These are phyloP conservation scores for Meloe dianella DNA, from an alignment of 2,888 invertebrate species.

Conservation along the genomic window DNA sequence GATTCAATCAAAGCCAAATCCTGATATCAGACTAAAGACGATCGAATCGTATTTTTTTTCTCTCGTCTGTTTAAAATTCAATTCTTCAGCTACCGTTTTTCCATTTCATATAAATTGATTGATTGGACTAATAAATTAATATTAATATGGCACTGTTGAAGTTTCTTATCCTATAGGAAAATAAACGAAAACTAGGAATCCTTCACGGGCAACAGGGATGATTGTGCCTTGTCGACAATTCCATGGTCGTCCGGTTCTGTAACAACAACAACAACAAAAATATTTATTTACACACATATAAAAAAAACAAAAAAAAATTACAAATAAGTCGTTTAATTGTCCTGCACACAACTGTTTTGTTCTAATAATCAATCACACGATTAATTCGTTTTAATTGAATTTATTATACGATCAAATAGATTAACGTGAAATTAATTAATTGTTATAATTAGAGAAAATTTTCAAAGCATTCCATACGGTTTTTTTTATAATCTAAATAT, in stretches of 20 bases:
- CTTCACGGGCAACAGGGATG: conserved; percentile 16
- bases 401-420: conserved; percentile 1
- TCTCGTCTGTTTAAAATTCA: background rate
- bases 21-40: conserved; percentile 18
- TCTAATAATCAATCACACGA: too few relatives aligned
- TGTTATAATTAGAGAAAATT: too few relatives aligned
- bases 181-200: conserved; percentile 9
- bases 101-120: background rate
- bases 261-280: conserved; percentile 38
- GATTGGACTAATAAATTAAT: background rate
- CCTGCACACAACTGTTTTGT: too few relatives aligned
- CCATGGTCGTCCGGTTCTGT: conserved; percentile 43
- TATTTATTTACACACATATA: conserved; percentile 27
- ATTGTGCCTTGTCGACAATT: background rate
- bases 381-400: conserved; percentile 22
- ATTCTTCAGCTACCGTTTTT: background rate
- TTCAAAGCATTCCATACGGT: too few relatives aligned
- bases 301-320: background rate
- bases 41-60: background rate
- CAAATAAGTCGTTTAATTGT: conserved; percentile 39
- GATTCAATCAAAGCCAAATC: conserved; percentile 22
- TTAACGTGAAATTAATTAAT: too few relatives aligned
- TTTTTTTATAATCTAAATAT: conserved; percentile 15
- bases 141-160: conserved; percentile 32
- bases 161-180: background rate